Percentiles rank a stretch among this genome's conserved stretches.
These are phyloP conservation scores for Malurus cyaneus DNA, from an alignment of 2,113 vertebrate genomes.

Conservation along the genomic window DNA sequence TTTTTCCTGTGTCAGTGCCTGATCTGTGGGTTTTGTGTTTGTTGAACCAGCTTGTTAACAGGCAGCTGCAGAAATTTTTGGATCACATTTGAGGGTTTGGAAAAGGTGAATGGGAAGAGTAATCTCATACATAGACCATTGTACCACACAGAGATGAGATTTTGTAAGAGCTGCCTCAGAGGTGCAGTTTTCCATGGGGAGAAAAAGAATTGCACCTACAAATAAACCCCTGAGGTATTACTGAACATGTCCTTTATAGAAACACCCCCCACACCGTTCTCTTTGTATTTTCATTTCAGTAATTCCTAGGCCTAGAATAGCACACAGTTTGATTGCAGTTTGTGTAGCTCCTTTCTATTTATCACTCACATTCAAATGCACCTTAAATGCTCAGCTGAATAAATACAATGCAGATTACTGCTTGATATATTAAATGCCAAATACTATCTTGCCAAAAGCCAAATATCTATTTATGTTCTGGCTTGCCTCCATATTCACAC, in stretches of 20 bases:
- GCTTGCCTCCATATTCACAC: not conserved
- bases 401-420: slow-evolving; percentile 30
- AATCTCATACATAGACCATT: not conserved
- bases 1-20: not conserved
- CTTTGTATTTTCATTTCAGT: not conserved
- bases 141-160: not conserved
- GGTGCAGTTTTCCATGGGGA: not conserved
- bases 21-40: not conserved
- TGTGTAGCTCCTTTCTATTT: not conserved
- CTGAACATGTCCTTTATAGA: not conserved
- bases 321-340: not conserved
- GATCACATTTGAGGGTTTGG: not conserved
- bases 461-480: slow-evolving; percentile 17
- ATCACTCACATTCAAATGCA: not conserved
- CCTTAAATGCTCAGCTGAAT: slow-evolving; percentile 1
- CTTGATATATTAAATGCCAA: slow-evolving; percentile 27
- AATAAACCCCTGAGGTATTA: not conserved
- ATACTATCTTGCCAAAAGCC: not conserved
- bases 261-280: not conserved
- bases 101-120: not conserved
- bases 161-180: not conserved
- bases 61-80: not conserved
- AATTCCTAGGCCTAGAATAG: not conserved
- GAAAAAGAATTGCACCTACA: not conserved
- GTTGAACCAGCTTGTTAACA: not conserved